Conservation (phyloP, 2,113 vertebrate species). For the Phodopus roborovskii region DNA sequence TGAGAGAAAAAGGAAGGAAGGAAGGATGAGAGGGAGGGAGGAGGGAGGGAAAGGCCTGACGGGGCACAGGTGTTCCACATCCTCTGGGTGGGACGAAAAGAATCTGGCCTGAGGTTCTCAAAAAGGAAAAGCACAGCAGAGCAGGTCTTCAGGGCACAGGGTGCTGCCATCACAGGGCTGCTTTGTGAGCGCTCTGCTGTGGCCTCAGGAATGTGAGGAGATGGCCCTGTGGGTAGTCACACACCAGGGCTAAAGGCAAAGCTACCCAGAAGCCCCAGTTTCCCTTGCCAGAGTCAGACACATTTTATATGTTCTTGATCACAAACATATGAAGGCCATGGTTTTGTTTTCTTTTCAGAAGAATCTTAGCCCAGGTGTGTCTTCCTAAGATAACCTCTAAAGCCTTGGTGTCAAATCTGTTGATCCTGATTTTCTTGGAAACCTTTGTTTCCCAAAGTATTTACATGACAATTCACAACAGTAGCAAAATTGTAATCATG, state of each 20-base stretch:
- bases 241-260: not conserved
- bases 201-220: too few species aligned
- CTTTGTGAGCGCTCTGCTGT: accelerated
- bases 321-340: not conserved
- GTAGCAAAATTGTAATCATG: not conserved
- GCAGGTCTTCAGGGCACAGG: too few species aligned
- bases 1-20: too few species aligned
- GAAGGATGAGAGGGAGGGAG: too few species aligned
- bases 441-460: not conserved
- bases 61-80: too few species aligned
- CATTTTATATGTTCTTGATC: accelerated
- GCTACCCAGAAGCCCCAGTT: accelerated
- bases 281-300: accelerated
- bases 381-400: not conserved
- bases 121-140: not conserved
- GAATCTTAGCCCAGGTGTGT: not conserved
- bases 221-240: not conserved
- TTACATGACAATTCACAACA: not conserved
- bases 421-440: accelerated
- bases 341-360: not conserved
- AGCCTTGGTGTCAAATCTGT: not conserved
- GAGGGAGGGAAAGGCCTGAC: too few species aligned
- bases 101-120: not conserved
- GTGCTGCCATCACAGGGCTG: not conserved
- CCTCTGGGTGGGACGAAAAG: not conserved